Evolutionary conservation across 2,888 invertebrate genomes (phyloP).

Genomic region (Plebejus argus): DNA sequence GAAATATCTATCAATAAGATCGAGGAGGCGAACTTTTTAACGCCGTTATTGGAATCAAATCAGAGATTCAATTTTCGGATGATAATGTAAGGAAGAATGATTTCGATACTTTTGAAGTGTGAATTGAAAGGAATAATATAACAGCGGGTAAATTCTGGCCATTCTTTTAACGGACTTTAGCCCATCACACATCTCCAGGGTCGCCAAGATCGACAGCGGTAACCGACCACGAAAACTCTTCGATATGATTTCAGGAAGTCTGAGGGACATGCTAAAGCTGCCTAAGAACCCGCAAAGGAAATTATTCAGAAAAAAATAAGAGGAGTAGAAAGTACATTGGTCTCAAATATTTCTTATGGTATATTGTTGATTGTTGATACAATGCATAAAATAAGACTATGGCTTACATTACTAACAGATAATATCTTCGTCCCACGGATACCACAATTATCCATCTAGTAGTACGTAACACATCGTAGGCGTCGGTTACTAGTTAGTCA

Average conservation of each 20-base stretch:
- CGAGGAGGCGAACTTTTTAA: constrained; percentile 18
- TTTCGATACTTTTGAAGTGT: neutral
- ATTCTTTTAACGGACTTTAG: too few species aligned
- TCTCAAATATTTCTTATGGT: neutral
- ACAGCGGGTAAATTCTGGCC: neutral
- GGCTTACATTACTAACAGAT: constrained; percentile 6
- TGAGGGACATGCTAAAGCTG: too few species aligned
- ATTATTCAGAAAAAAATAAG: neutral
- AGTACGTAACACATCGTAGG: constrained; percentile 5
- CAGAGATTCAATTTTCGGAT: neutral
- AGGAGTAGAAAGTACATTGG: neutral
- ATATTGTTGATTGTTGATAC: neutral
- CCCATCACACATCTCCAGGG: too few species aligned
- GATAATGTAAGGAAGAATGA: neutral
- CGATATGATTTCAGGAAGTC: too few species aligned
- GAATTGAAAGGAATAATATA: neutral
- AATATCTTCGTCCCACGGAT: constrained; percentile 19
- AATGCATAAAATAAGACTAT: neutral
- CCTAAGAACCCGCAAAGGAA: neutral
- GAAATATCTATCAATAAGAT: constrained; percentile 19
- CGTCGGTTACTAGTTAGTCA: constrained; percentile 6
- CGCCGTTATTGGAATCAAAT: constrained; percentile 8
- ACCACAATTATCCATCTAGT: constrained; percentile 15
- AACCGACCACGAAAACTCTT: too few species aligned
- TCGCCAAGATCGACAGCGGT: too few species aligned